Percentiles rank a stretch among this genome's conserved stretches.
Evolutionary conservation across 1,140 invertebrate genomes (phyloP).

Genomic region (Matsumurasca onukii): DNA sequence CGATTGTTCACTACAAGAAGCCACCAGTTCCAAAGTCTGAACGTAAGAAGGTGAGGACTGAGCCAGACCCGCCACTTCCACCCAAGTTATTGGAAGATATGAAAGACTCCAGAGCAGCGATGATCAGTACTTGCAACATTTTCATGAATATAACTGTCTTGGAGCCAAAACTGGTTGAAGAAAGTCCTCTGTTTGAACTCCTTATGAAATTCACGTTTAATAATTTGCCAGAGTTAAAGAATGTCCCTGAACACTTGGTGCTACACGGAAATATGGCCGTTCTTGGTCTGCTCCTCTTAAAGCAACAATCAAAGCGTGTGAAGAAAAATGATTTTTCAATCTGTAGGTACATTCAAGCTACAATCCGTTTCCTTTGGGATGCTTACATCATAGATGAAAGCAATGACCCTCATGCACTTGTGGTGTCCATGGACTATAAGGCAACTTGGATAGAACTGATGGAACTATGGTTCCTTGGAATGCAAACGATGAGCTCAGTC

Average conservation of each 20-base stretch:
- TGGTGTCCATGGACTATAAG: slow-evolving; percentile 83
- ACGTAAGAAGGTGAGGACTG: slow-evolving; percentile 67
- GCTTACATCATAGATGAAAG: slow-evolving; percentile 87
- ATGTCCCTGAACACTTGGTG: slow-evolving; percentile 78
- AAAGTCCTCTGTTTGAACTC: slow-evolving; percentile 71
- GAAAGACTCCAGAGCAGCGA: slow-evolving; percentile 76
- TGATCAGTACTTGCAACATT: slow-evolving; percentile 86
- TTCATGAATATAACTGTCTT: slow-evolving; percentile 91
- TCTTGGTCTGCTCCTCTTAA: slow-evolving; percentile 77
- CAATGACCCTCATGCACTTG: slow-evolving; percentile 73
- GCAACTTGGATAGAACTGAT: slow-evolving; percentile 84
- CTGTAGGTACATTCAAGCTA: slow-evolving; percentile 82
- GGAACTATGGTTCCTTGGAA: slow-evolving; percentile 91
- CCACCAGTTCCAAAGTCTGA: slow-evolving; percentile 76
- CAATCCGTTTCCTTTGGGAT: slow-evolving; percentile 89
- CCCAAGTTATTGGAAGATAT: slow-evolving; percentile 73
- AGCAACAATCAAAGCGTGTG: slow-evolving; percentile 76
- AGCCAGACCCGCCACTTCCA: slow-evolving; percentile 71
- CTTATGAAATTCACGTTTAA: slow-evolving; percentile 85
- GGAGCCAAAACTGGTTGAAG: slow-evolving; percentile 78
- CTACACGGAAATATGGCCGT: slow-evolving; percentile 82
- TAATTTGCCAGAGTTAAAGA: slow-evolving; percentile 80
- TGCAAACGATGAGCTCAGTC: slow-evolving; percentile 86
- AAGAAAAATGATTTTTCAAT: slow-evolving; percentile 87
- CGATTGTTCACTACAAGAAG: slow-evolving; percentile 81